Evolutionary conservation across 2,113 vertebrate species (phyloP).

Genomic region (Coracopsis vasa): DNA sequence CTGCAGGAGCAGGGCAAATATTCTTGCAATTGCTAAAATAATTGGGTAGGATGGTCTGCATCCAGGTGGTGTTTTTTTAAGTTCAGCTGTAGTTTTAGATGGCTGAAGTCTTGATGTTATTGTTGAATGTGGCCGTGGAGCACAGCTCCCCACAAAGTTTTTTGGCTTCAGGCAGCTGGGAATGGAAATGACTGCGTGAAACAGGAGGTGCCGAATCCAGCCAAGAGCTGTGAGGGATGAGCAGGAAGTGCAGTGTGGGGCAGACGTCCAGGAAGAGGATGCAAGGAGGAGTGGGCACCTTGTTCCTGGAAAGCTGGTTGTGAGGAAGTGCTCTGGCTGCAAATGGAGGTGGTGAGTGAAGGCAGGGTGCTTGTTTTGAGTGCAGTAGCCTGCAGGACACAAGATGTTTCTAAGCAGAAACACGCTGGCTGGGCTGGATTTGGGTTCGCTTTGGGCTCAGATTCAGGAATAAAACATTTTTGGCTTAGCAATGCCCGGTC

Average conservation of each 20-base stretch:
- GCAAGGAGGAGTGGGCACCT: background rate
- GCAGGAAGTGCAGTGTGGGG: slow-evolving; percentile 16
- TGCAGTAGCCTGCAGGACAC: background rate
- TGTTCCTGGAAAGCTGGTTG: slow-evolving; percentile 17
- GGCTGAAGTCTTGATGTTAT: background rate
- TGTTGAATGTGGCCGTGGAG: accelerated
- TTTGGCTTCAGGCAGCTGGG: background rate
- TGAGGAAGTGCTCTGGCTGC: background rate
- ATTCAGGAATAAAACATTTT: background rate
- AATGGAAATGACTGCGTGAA: background rate
- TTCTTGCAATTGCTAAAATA: background rate
- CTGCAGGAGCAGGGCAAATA: background rate
- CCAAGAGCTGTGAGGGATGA: background rate
- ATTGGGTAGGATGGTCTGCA: background rate
- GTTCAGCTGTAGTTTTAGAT: background rate
- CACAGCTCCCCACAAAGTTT: background rate
- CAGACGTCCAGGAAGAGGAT: background rate
- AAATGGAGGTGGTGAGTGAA: accelerated
- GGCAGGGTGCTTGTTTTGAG: background rate
- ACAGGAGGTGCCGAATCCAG: background rate
- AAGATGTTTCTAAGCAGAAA: background rate
- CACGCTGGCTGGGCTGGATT: background rate
- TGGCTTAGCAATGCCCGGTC: background rate
- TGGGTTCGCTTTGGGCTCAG: background rate
- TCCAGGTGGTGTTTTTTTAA: background rate